Base-by-base conservation (phyloP, 2,797 vertebrate genomes). In the Enteromius mattozi region DNA sequence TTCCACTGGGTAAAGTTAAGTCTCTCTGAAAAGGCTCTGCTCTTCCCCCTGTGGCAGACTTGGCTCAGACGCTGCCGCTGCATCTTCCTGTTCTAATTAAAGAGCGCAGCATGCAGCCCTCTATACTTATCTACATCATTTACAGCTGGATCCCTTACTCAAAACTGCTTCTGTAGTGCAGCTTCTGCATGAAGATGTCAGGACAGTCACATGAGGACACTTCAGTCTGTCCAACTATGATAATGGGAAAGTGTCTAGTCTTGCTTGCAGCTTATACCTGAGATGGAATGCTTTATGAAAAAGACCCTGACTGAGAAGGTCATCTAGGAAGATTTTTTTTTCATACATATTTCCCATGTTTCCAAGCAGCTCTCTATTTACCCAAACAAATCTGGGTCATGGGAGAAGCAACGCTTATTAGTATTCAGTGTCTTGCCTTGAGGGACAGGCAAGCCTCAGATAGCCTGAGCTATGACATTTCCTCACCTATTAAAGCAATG, bases 81-180 rank as follows among this genome's bases (percentile, higher is more conserved):
- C 87, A 89, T 92, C 92, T 95, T 95, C 93, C 94, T 94, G 92
- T 90, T 92, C 78, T 95, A 95, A 96, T 96, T 94, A 95, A 93
- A 95, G 94, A 92, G 91, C 88, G 85, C 90, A 88, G 81, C 85
- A 87, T 74, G 72, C 85, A 86, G 90, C 83, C 87, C 86, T 92
- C 95, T 95, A 92, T 95, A 95, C 86, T 96, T 95, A 96, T 91
- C 91, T 77, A 72, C 71, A 78, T 82, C 77, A 78, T 84, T 61
- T 84, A 81, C 87, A 88, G 87, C 87, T 90, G 90, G 85, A 83
- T 84, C 87, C 83, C 70, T 63, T 63, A 66, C 72, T 88, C 71
- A 30, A 85, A 72, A 77, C 78, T 27, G 3, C 49, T 61, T 65
- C 78, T 82, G 83, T 78, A 82, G 54, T 75, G 47, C 78, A 66